Percentiles rank a stretch among this genome's conserved stretches.
phyloP scores from a whole-genome alignment of 2,113 vertebrate species.

The Myotis yumanensis region DNA sequence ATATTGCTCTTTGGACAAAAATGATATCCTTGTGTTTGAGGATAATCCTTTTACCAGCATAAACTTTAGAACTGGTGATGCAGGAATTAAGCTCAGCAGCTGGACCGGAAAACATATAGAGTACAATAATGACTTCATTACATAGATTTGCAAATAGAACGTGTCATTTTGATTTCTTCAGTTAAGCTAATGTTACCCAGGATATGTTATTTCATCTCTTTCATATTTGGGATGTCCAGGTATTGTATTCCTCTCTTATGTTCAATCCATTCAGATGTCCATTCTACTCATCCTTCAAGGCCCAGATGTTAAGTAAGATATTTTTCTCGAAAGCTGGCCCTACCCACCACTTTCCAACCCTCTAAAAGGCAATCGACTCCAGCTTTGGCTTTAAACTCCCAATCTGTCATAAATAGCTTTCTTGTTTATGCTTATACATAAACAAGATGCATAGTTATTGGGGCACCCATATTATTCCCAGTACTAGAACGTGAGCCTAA shows the following conservation, averaged over 20 bases:
- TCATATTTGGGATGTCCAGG: background rate
- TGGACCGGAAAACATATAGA: background rate
- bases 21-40: background rate
- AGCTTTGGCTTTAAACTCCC: background rate
- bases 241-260: background rate
- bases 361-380: background rate
- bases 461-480: background rate
- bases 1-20: constrained; percentile 18
- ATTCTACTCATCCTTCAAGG: background rate
- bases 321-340: background rate
- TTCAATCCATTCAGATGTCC: background rate
- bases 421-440: background rate
- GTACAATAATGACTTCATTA: background rate
- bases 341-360: background rate
- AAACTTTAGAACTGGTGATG: background rate
- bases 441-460: background rate
- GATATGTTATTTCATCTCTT: background rate
- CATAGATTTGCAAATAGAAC: background rate
- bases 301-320: background rate
- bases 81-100: background rate
- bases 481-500: background rate
- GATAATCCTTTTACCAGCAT: background rate
- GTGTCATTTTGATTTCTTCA: background rate
- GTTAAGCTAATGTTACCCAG: background rate
- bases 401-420: background rate